Conservation (phyloP, 2,113 vertebrate genomes). For the Australoheros scitulus region DNA sequence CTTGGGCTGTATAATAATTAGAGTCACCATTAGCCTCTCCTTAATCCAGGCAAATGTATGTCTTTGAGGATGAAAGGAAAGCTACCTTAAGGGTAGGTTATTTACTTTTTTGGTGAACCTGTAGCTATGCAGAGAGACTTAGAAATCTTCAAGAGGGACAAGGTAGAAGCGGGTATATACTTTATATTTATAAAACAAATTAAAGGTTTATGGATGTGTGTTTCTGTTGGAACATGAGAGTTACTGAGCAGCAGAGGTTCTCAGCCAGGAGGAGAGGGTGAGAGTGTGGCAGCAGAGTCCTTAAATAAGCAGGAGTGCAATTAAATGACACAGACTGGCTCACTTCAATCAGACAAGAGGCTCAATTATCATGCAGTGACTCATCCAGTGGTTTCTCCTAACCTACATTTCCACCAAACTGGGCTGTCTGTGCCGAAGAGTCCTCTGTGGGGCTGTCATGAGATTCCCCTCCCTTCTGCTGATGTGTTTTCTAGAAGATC, state of each 20-base stretch:
- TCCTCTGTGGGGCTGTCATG: constrained; percentile 38
- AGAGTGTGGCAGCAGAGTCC: background rate
- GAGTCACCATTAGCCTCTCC: constrained; percentile 58
- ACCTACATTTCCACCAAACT: constrained; percentile 59
- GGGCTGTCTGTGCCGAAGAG: constrained; percentile 42
- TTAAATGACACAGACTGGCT: constrained; percentile 53
- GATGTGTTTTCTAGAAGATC: constrained; percentile 32
- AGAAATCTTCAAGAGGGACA: background rate
- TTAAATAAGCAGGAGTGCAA: constrained; percentile 40
- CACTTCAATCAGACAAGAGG: constrained; percentile 36
- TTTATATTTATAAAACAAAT: background rate
- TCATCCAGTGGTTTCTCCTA: constrained; percentile 42
- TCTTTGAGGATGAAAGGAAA: constrained; percentile 61
- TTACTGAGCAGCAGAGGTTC: constrained; percentile 20
- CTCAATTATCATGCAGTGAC: constrained; percentile 52
- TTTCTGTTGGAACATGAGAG: constrained; percentile 27
- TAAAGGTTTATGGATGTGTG: constrained; percentile 1
- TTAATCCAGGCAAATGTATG: constrained; percentile 64
- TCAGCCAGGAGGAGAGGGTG: constrained; percentile 15
- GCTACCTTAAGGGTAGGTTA: constrained; percentile 57
- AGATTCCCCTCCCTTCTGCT: constrained; percentile 17
- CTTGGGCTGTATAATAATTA: constrained; percentile 65
- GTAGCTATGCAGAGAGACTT: constrained; percentile 4
- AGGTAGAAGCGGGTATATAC: background rate
- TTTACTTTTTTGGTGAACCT: constrained; percentile 52